A percentile compares a stretch with the other conserved stretches of the same genome.
These are phyloP conservation scores for Oreotrochilus melanogaster DNA, from an alignment of 2,113 vertebrate species.

Conservation along the genomic window DNA sequence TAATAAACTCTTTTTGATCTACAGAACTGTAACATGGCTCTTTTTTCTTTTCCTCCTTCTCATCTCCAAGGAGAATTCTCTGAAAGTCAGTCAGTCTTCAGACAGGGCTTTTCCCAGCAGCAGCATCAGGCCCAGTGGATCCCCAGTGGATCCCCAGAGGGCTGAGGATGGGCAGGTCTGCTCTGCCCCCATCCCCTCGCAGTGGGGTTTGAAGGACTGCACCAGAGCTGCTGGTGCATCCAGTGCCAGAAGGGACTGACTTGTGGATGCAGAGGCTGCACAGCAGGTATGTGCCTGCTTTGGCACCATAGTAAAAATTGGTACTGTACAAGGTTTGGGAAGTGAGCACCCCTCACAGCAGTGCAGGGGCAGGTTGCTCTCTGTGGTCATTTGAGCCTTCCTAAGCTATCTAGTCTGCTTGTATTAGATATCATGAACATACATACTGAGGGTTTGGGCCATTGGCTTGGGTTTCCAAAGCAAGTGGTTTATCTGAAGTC, in stretches of 20 bases:
- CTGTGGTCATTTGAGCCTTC: neutral
- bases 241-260: neutral
- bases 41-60: neutral
- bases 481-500: neutral
- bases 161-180: neutral
- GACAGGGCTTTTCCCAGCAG: neutral
- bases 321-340: fast-evolving
- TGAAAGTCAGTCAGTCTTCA: neutral
- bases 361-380: neutral
- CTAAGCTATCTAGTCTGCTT: conserved; percentile 23
- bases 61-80: neutral
- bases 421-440: neutral
- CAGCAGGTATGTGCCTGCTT: fast-evolving
- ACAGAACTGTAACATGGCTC: neutral
- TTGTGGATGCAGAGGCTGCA: neutral
- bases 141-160: no score
- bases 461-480: neutral
- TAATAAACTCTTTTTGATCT: neutral
- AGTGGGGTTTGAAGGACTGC: fast-evolving
- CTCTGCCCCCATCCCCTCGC: neutral
- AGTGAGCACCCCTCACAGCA: fast-evolving
- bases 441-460: neutral
- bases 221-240: neutral
- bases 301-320: fast-evolving
- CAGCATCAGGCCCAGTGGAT: neutral